Percentiles rank a stretch among this genome's conserved stretches.
These are phyloP conservation scores for Hydractinia echinata DNA, from an alignment of 30 jellyfish, hydroid and myxozoan genomes.

Conservation along the genomic window DNA sequence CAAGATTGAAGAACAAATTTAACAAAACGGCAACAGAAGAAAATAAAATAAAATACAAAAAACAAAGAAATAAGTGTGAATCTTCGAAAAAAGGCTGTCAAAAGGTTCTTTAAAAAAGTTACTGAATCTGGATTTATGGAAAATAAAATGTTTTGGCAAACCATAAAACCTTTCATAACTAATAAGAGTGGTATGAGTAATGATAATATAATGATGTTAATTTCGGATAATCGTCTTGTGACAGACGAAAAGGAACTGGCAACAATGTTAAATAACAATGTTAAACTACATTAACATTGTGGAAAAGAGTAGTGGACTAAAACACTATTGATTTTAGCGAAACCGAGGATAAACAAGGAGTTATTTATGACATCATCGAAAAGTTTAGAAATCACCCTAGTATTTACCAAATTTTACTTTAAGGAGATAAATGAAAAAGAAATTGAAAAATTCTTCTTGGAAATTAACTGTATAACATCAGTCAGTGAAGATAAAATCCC, in stretches of 20 bases:
- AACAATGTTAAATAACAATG: constrained; percentile 27
- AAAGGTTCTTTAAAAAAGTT: constrained; percentile 31
- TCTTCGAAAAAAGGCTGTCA: constrained; percentile 32
- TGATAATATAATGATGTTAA: constrained; percentile 13
- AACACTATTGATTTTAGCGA: not conserved
- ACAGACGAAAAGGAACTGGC: constrained; percentile 35
- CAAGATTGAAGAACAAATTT: constrained; percentile 31
- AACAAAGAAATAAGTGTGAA: constrained; percentile 37
- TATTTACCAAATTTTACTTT: constrained; percentile 26
- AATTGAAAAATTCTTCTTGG: not conserved
- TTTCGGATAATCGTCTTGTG: constrained; percentile 12
- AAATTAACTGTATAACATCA: constrained; percentile 14
- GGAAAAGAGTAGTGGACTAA: constrained; percentile 20
- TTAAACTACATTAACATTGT: constrained; percentile 22
- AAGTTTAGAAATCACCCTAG: constrained; percentile 46
- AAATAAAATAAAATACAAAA: constrained; percentile 23
- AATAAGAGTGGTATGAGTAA: not conserved
- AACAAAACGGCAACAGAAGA: constrained; percentile 23
- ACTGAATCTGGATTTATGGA: constrained; percentile 20
- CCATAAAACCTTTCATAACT: constrained; percentile 30
- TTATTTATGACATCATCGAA: constrained; percentile 8
- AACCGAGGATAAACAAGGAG: not conserved
- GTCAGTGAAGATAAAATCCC: constrained; percentile 30
- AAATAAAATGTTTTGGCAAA: constrained; percentile 36
- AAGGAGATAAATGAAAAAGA: not conserved